Evolutionary conservation across 2,888 invertebrate species (phyloP), one percentile per base, ranked within the genome.

Genomic region (Microdon myrmicae): DNA sequence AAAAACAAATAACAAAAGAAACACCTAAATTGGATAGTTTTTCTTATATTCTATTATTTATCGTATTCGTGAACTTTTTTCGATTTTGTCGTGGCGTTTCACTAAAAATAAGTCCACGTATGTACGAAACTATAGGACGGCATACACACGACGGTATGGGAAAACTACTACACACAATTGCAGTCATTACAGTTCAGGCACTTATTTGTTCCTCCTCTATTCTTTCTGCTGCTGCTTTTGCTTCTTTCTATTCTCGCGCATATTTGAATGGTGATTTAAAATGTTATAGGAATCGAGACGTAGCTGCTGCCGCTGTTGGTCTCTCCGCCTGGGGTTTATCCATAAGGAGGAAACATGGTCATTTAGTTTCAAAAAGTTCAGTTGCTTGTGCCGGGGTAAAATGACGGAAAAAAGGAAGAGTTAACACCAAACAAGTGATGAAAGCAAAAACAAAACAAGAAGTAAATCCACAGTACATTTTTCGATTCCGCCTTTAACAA

Each of bases 111-210:
- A 34, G n/a, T 44, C 44, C 47, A 55, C 61, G 47, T 47, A 58
- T 26, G 37, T 49, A 53, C 17, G 19, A 54, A n/a, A n/a, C 26
- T 8, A 19, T 41, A 26, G 20, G 8, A 28, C 23, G 32, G 38
- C 37, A 47, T 22, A 13, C 20, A n/a, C 19, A 26, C 20, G 23
- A 4, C 10, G 19, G 41, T 26, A 37, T 17, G 19, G n/a, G 28
- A 8, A 38, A 20, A 14, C 4, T 12, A 26, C n/a, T 16, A 37
- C 20, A 47, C 37, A 59, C 38, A 51, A 64, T 47, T 56, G 64
- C 64, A 47, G 56, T 58, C 64, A 58, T 53, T 64, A 58, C 56
- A 47, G 32, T 58, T 53, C 34, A 38, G 64, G n/a, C n/a, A n/a
- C n/a, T n/a, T n/a, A n/a, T n/a, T n/a, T n/a, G n/a, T n/a, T n/a